Evolutionary conservation across 2,888 invertebrate species (phyloP), one percentile per base, ranked within the genome.

Genomic region (Tetranychus truncatus): DNA sequence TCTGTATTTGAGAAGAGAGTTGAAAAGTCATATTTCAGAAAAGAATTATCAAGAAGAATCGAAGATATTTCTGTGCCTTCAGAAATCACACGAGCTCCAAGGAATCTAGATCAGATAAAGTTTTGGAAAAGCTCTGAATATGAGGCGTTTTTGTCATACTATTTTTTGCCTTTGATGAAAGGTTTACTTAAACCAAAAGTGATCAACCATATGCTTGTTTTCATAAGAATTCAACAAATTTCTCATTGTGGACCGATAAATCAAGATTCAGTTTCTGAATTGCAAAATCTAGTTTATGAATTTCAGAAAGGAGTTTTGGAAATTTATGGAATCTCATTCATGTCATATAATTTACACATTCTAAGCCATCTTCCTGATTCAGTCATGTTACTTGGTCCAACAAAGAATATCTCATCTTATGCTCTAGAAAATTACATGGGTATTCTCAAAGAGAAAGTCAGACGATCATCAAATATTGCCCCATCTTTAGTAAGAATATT

Each of bases 261-360:
- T 7, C n/a, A 24, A 44, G 72, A 72, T 20, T 8, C 9, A 7
- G 9, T 45, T 6, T n/a, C n/a, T 20, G n/a, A 72, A 34, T 34
- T 72, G n/a, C 5, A 6, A 4, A 24, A 72, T 72, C 44, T 72
- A 0, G 21, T 67, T 0, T n/a, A 11, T 67, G 20, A 67, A n/a
- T 72, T 72, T 45, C 45, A 34, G 18, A 45, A 34, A 34, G n/a
- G 24, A 8, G 24, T 24, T 8, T n/a, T 45, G 34, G 24, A 72
- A n/a, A 72, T 72, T 45, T 72, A 72, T 72, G 72, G 72, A 7
- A 8, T 4, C 18, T 11, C 24, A 11, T 45, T 34, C n/a, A 44
- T 44, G 44, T 18, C 72, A 1, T 72, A 72, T 44, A 72, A 72
- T 72, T 5, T 72, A n/a, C 72, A 72, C 45, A 45, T 72, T 15